A percentile compares a stretch with the other conserved stretches of the same genome.
These are phyloP conservation scores for Pseudochaenichthys georgianus DNA, from an alignment of 2,797 vertebrate species.

Conservation along the genomic window DNA sequence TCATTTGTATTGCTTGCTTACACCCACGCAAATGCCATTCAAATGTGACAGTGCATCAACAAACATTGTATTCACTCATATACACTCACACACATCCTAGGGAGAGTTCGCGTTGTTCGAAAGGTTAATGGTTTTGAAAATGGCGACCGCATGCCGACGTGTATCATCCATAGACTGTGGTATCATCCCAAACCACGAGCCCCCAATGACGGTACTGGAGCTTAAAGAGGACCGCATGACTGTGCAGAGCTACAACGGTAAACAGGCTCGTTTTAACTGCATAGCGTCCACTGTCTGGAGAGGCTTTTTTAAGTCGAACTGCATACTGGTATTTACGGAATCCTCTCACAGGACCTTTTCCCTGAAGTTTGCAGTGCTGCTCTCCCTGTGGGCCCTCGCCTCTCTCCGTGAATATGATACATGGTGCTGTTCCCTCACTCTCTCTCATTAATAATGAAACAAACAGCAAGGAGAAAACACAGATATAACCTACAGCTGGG, in stretches of 20 bases:
- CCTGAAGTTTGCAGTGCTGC: conserved; percentile 63
- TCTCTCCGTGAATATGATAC: conserved; percentile 76
- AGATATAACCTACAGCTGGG: conserved; percentile 57
- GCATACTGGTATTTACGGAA: conserved; percentile 53
- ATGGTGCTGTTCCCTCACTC: conserved; percentile 64
- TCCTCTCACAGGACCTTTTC: conserved; percentile 58
- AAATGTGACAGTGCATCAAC: conserved; percentile 10
- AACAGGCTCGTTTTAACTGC: conserved; percentile 33
- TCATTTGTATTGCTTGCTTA: neutral
- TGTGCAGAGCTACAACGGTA: conserved; percentile 30
- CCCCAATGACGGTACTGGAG: conserved; percentile 35
- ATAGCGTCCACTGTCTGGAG: conserved; percentile 18
- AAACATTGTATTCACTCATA: neutral
- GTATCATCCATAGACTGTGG: conserved; percentile 43
- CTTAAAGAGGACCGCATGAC: conserved; percentile 58
- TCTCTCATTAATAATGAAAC: conserved; percentile 82
- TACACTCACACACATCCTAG: conserved; percentile 14
- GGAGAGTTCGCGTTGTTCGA: conserved; percentile 41
- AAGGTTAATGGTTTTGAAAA: conserved; percentile 72
- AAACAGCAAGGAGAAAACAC: conserved; percentile 69
- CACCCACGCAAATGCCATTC: neutral
- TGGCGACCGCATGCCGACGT: conserved; percentile 53
- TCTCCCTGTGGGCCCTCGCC: conserved; percentile 38
- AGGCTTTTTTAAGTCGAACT: conserved; percentile 15
- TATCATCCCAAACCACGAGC: conserved; percentile 63